Evolutionary conservation across 2,797 vertebrate genomes (phyloP), one percentile per base, ranked within the genome.

Genomic region (Etheostoma perlongum): DNA sequence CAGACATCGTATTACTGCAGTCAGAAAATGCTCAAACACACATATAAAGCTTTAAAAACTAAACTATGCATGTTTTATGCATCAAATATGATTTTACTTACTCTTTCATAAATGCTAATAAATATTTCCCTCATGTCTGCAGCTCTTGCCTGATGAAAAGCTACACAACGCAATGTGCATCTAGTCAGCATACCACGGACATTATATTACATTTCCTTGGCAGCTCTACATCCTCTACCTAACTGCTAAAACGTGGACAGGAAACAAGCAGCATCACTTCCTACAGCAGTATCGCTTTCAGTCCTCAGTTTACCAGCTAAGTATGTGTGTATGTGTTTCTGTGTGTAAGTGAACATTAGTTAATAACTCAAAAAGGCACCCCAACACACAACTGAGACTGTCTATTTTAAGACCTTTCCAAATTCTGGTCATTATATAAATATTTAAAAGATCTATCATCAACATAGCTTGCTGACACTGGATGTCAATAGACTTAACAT

Each of bases 241-340:
- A 71, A 76, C 70, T 73, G 75, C 67, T 75, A 23, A 72, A 90
- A 75, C 82, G 78, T 68, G 78, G 87, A 84, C 86, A 92, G 92
- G 91, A 93, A 92, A 83, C 78, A 69, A 81, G 72, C 74, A n/a
- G 47, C n/a, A 84, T 86, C 85, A 89, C 82, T 92, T 93, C 87
- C 91, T 90, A 74, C 78, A 82, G 76, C 82, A 69, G 74, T 82
- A 69, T 82, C 66, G 47, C 59, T 72, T 79, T 84, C 59, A 16
- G 74, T 59, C 52, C 11, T 59, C 54, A 12, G 72, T 67, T 49
- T 63, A 66, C 65, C 30, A 60, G 33, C 6, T 0, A 23, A 33
- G 25, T 8, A 9, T 18, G 23, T 46, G 5, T 27, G 6, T 19
- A 2, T 63, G 25, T 49, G 61, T 30, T 16, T 61, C 8, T 47